Evolutionary conservation across 1,140 invertebrate species (phyloP).

Genomic region (Anastrepha ludens): DNA sequence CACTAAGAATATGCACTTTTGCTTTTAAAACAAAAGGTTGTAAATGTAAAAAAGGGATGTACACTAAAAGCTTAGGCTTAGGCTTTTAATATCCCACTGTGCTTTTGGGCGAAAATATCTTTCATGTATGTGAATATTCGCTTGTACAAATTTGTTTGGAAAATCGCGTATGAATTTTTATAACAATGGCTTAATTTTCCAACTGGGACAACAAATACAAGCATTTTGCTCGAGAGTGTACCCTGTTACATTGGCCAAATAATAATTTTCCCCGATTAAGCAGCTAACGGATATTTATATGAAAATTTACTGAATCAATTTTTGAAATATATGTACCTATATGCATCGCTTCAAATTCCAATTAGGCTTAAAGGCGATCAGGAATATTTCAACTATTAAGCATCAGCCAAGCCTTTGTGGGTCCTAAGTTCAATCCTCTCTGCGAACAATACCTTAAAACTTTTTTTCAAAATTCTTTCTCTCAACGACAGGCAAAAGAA

Average conservation of each 20-base stretch:
- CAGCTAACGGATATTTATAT: background rate
- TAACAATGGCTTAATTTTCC: background rate
- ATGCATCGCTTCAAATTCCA: too few species aligned
- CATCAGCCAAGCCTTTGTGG: too few species aligned
- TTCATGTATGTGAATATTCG: background rate
- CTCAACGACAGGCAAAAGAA: too few species aligned
- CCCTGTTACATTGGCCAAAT: background rate
- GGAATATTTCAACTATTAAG: too few species aligned
- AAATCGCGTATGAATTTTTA: background rate
- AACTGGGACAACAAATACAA: conserved; percentile 23
- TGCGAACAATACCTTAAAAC: too few species aligned
- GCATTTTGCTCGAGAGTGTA: background rate
- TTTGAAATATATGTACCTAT: background rate
- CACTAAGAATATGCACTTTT: conserved; percentile 26
- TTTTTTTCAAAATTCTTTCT: too few species aligned
- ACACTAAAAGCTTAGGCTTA: conserved; percentile 31
- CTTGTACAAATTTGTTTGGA: background rate
- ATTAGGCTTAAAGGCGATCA: too few species aligned
- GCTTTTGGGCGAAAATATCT: background rate
- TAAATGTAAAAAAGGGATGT: background rate
- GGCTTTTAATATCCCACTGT: background rate
- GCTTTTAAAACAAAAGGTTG: conserved; percentile 30
- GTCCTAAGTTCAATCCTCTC: too few species aligned
- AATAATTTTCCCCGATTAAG: background rate
- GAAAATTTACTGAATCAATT: background rate